Base-by-base conservation (phyloP, 2,797 vertebrate species). In the Myotis pilosus region DNA sequence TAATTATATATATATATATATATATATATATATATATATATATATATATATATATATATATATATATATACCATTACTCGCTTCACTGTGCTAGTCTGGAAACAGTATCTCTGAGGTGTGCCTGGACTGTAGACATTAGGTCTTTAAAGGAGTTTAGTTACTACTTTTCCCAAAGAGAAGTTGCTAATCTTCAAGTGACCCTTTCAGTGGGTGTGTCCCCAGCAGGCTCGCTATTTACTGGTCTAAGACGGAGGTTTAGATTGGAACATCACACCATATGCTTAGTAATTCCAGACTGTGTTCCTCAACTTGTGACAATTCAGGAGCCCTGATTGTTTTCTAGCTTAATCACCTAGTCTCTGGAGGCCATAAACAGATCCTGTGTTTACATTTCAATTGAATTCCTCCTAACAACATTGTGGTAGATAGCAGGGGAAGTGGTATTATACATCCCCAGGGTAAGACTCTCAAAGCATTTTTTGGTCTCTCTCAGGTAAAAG, bases 301-400 rank as follows among this genome's bases (percentile, higher is more conserved):
- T 51, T 57, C 47, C 30, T 44, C 38, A 28, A 53, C 10, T 3
- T 30, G 62, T 3, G 20, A 79, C 19, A 30, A 3, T n/a, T 87
- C 49, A 74, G 66, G 25, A n/a, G 55, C 11, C 25, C 60, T 75
- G 16, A 49, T n/a, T 33, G 60, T 81, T 78, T 85, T 49, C 51
- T 19, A 8, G 38, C n/a, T 85, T 66, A 13, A 74, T 62, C 33
- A 47, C 51, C 30, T 36, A 19, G 57, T 79, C 75, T 62, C 87
- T 51, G 62, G 16, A 84, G 80, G 60, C 80, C 44, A 51, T 7
- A 68, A 60, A 79, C 89, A 60, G 74, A 47, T 20, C 51, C 55
- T 81, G 49, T 71, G 64, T 57, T 92, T 91, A 91, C 55, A 86
- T 17, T 83, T 30, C 84, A 74, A 74, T 68, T 90, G 74, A 92